These are phyloP conservation scores for Drosophila seguyi DNA, from an alignment of 1,140 invertebrate species.

Conservation along the genomic window DNA sequence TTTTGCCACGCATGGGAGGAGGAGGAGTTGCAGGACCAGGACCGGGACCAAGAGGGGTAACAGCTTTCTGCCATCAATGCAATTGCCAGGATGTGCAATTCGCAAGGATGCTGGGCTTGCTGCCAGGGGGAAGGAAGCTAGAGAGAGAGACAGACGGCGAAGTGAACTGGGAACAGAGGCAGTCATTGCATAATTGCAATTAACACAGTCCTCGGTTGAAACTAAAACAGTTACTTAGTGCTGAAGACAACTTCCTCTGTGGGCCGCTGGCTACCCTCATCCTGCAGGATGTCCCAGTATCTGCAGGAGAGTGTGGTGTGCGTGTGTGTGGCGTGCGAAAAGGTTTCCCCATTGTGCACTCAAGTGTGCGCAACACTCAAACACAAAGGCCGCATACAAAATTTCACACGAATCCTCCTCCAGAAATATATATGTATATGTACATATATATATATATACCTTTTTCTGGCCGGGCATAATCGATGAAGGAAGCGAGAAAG, in stretches of 20 bases:
- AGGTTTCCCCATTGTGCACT: conserved; percentile 59
- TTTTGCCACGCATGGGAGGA: conserved; percentile 64
- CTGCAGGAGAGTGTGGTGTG: conserved; percentile 1
- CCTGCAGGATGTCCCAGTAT: conserved; percentile 28
- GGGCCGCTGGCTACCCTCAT: conserved; percentile 18
- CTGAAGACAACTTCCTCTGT: conserved; percentile 60
- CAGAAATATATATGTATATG: conserved; percentile 19
- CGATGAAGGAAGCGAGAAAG: conserved; percentile 35
- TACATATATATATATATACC: conserved; percentile 12
- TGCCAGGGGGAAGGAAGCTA: not conserved
- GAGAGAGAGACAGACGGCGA: not conserved
- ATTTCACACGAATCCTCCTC: conserved; percentile 59
- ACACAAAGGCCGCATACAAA: conserved; percentile 45
- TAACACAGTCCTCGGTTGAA: conserved; percentile 62
- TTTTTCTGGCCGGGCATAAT: conserved; percentile 42
- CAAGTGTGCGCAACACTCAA: conserved; percentile 53
- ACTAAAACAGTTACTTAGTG: conserved; percentile 72
- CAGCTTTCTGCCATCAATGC: conserved; percentile 60
- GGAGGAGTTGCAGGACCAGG: not conserved
- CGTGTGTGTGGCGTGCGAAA: conserved; percentile 49
- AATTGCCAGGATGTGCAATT: conserved; percentile 71
- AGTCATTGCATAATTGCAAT: conserved; percentile 80
- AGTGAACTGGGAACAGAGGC: conserved; percentile 8
- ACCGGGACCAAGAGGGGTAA: not conserved
- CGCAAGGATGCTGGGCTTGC: conserved; percentile 45